phyloP scores from a whole-genome alignment of 2,797 vertebrate genomes.

The Phylloscopus collybita region DNA sequence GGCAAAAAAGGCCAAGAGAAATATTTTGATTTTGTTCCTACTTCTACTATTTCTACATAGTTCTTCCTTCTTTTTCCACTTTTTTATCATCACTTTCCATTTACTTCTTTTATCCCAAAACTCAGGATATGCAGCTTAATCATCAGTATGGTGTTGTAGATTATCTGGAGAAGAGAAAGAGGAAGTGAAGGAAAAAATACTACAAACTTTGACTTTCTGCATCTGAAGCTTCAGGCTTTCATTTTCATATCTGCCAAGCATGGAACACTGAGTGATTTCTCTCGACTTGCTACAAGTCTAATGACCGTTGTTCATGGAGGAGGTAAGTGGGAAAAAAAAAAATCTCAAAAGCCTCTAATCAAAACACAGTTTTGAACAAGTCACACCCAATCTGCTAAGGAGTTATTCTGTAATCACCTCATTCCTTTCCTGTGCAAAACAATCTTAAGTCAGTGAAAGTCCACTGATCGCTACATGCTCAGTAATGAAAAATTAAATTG shows the following conservation, averaged over 20 bases:
- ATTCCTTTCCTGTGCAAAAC: slow-evolving; percentile 46
- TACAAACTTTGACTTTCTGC: not conserved
- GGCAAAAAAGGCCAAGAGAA: not conserved
- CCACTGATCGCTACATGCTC: not conserved
- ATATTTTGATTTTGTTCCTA: not conserved
- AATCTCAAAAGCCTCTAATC: not conserved
- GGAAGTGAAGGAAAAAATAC: not conserved
- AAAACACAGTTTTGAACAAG: slow-evolving; percentile 14
- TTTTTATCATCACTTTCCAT: not conserved
- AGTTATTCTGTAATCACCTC: slow-evolving; percentile 27
- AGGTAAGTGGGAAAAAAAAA: not conserved
- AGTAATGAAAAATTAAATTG: not conserved
- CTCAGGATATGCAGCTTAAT: not conserved
- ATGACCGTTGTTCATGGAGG: not conserved
- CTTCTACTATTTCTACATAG: not conserved
- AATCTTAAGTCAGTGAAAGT: slow-evolving; percentile 8
- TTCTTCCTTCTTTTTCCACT: not conserved
- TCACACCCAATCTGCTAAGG: slow-evolving; percentile 36
- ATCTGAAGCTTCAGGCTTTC: not conserved
- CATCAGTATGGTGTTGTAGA: not conserved
- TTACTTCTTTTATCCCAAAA: not conserved
- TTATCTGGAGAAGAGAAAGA: not conserved
- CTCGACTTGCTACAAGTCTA: not conserved
- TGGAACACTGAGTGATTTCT: not conserved
- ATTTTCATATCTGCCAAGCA: not conserved